These are phyloP conservation scores for Ursus arctos DNA, from an alignment of 2,113 vertebrate genomes.

Conservation along the genomic window DNA sequence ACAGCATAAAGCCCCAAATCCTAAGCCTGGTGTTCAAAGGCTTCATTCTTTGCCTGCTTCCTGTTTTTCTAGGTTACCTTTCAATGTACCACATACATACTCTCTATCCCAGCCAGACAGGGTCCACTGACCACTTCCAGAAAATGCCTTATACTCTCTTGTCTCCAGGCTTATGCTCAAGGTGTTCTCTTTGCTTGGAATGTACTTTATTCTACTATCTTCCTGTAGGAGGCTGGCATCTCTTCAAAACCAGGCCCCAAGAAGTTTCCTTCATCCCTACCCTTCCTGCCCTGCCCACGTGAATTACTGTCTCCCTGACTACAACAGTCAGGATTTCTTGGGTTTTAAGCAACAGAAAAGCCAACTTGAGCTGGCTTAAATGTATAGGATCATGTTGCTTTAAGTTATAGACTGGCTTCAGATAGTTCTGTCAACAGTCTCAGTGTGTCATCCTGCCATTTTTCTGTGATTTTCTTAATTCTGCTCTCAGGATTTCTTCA, in stretches of 20 bases:
- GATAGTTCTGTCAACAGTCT: neutral
- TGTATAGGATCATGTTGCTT: neutral
- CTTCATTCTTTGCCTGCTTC: slow-evolving; percentile 18
- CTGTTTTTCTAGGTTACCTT: slow-evolving; percentile 26
- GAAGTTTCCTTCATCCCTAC: neutral
- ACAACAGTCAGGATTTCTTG: neutral
- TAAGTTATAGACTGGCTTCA: neutral
- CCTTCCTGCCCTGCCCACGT: neutral
- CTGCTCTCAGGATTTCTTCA: neutral
- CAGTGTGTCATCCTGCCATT: neutral
- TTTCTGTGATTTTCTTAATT: slow-evolving; percentile 17
- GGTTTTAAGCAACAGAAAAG: slow-evolving; percentile 24
- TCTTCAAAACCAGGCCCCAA: neutral
- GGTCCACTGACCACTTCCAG: neutral
- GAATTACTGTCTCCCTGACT: neutral
- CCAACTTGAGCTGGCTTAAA: neutral
- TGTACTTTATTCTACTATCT: neutral
- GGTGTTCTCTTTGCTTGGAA: neutral
- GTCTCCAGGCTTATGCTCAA: neutral
- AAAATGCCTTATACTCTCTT: neutral
- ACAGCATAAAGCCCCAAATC: neutral
- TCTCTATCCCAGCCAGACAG: neutral
- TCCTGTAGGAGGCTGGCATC: neutral
- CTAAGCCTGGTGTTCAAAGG: slow-evolving; percentile 1
- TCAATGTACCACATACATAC: neutral